Base-by-base conservation (phyloP, 2,797 vertebrate genomes). In the Gymnoscopelus microlampas region DNA sequence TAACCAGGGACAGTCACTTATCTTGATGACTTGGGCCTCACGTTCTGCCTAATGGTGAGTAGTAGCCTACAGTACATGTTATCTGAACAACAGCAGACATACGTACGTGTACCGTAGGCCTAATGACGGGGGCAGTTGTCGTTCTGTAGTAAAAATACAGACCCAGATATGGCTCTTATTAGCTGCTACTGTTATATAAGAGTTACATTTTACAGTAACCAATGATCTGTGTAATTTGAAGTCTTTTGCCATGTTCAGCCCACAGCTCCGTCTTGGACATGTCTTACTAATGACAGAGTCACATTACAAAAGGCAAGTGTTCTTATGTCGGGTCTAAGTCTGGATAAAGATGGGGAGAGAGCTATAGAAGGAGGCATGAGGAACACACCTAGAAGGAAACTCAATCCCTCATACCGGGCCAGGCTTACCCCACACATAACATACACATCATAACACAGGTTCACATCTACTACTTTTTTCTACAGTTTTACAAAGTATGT, bases 61-160 rank as follows among this genome's bases (percentile, higher is more conserved):
- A 32, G 32, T 51, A 29, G 26, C 26, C 26, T 29, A 29, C 26
- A 29, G 53, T 73, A 7, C 65, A 63, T 66, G 63, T 74, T 69
- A 77, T 79, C 57, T 76, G 11, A 70, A 64, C 12, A 70, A 54
- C 24, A n/a, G 13, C 13, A n/a, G 50, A 51, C 50, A 51, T 71
- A 65, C 7, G 26, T 68, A 78, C 83, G 79, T 74, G 79, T 74
- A 68, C 73, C 80, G 73, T 79, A 79, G 26, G 26, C 26, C 26
- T 29, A 29, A 3, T 29, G 26, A 29, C 35, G 74, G 64, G 44
- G 24, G 50, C 49, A 49, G 6, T 58, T 23, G 19, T 51, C 13
- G 4, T 24, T 49, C 26, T 29, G 26, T 29, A 29, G 2, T 29
- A 19, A 19, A n/a, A 1, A 14, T 63, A 51, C 14, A 53, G 26